phyloP scores from a whole-genome alignment of 2,113 vertebrate species.

The Rhinopomastus cyanomelas region DNA sequence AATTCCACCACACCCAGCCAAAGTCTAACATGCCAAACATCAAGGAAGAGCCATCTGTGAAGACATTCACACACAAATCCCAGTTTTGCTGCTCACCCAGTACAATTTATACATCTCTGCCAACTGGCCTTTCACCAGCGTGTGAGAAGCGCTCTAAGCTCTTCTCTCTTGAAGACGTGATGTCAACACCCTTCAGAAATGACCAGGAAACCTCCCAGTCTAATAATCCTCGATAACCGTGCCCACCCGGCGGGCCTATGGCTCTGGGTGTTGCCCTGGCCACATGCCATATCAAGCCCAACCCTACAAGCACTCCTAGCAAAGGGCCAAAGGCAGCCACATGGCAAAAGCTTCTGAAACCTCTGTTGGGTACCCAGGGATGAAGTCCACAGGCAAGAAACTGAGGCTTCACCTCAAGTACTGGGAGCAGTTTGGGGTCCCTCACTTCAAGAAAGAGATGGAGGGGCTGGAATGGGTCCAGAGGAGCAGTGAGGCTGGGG shows the following conservation, averaged over 20 bases:
- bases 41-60: neutral
- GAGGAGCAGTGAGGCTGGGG: no score
- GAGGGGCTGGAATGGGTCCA: no score
- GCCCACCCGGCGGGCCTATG: rapidly evolving
- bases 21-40: neutral
- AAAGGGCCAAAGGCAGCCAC: neutral
- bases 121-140: neutral
- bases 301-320: neutral
- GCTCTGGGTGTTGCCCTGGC: neutral
- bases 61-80: rapidly evolving
- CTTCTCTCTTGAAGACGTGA: neutral
- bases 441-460: no score
- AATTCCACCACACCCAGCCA: neutral
- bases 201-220: neutral
- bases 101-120: neutral
- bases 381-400: neutral
- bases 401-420: no score
- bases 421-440: no score
- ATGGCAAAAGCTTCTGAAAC: rapidly evolving
- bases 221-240: rapidly evolving
- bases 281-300: neutral
- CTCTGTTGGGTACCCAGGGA: neutral
- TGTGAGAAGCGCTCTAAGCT: neutral
- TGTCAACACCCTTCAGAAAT: neutral
- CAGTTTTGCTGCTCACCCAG: neutral